These are phyloP conservation scores for Tromatobia lineatoria DNA, from an alignment of 2,888 invertebrate species.

Conservation along the genomic window DNA sequence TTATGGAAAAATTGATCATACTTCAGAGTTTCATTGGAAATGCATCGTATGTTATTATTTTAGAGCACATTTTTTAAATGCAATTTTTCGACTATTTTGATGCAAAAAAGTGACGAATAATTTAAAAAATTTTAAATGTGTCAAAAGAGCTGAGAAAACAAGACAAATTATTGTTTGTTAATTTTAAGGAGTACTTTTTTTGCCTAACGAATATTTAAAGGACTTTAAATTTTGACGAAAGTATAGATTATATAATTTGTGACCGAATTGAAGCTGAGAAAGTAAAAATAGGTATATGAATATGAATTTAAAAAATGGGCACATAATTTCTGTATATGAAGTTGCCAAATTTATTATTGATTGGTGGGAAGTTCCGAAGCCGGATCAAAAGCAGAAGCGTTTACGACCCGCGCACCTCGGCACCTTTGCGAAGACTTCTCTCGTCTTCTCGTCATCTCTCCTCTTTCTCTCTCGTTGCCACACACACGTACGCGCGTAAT, in stretches of 20 bases:
- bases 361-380: background rate
- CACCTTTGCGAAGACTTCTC: conserved; percentile 13
- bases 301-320: background rate
- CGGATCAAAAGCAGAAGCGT: background rate
- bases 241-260: background rate
- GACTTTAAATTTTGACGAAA: background rate
- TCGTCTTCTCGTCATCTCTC: conserved; percentile 14
- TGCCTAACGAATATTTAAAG: background rate
- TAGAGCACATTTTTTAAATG: too few species aligned
- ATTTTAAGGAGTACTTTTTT: background rate
- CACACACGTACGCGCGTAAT: conserved; percentile 33
- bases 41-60: too few species aligned
- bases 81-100: too few species aligned
- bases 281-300: background rate
- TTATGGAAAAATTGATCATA: too few species aligned
- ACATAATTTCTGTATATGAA: background rate
- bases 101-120: too few species aligned
- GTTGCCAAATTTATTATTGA: background rate
- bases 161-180: background rate
- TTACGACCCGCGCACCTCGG: background rate
- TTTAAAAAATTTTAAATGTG: too few species aligned
- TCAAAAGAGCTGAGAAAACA: too few species aligned
- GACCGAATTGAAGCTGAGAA: background rate
- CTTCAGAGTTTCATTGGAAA: too few species aligned
- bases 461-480: conserved; percentile 38